Conservation (phyloP, 1,140 invertebrate species). For the Drepana arcuata region DNA sequence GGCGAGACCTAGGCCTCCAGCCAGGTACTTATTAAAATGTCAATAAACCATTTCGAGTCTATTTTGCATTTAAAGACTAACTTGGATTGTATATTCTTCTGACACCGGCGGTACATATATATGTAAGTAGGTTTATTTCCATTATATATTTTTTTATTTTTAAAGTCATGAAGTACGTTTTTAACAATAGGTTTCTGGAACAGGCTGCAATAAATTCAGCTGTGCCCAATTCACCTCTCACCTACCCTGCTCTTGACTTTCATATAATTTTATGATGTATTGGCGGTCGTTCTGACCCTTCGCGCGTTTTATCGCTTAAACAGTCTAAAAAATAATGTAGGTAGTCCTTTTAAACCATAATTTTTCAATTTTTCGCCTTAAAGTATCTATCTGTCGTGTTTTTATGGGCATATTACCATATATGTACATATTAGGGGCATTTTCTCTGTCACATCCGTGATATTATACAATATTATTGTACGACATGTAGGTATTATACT, state of each 20-base stretch:
- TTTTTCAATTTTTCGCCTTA: conserved; percentile 47
- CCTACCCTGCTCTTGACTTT: conserved; percentile 66
- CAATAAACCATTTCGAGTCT: conserved; percentile 4
- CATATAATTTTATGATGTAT: conserved; percentile 71
- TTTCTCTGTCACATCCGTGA: too few relatives aligned
- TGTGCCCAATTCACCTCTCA: conserved; percentile 51
- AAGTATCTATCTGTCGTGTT: conserved; percentile 38
- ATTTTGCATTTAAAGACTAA: too few relatives aligned
- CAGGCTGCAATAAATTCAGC: conserved; percentile 61
- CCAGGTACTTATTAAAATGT: too few relatives aligned
- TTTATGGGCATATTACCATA: too few relatives aligned
- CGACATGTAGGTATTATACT: too few relatives aligned
- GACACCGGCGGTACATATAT: too few relatives aligned
- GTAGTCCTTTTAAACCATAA: too few relatives aligned
- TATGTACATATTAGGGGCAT: too few relatives aligned
- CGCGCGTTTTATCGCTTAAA: conserved; percentile 37
- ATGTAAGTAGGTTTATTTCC: conserved; percentile 46
- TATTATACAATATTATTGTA: too few relatives aligned
- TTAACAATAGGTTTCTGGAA: conserved; percentile 63
- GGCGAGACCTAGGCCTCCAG: too few relatives aligned
- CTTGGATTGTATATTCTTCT: too few relatives aligned
- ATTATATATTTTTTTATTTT: conserved; percentile 56
- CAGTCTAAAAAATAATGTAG: neutral
- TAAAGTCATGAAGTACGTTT: conserved; percentile 49
- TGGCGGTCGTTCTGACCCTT: conserved; percentile 55